Evolutionary conservation across 2,113 vertebrate species (phyloP).

Genomic region (Labrus mixtus): DNA sequence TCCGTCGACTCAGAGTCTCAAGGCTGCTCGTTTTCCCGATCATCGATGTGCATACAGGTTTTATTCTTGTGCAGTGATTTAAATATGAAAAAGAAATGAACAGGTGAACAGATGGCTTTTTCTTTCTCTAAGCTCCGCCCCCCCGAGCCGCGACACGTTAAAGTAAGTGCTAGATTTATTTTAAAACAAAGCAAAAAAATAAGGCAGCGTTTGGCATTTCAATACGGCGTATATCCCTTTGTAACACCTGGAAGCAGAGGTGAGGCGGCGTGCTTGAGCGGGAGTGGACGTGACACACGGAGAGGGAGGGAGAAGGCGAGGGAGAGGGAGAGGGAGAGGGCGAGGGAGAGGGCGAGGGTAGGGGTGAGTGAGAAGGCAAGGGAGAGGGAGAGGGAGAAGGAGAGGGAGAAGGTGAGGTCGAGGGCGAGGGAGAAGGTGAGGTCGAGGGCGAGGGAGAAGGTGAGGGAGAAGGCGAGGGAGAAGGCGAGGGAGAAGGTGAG

Average conservation of each 20-base stretch:
- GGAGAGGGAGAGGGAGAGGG: slow-evolving; percentile 63
- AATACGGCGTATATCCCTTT: slow-evolving; percentile 76
- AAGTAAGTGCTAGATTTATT: slow-evolving; percentile 56
- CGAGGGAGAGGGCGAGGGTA: slow-evolving; percentile 45
- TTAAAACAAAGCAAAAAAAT: slow-evolving; percentile 66
- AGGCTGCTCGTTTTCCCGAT: slow-evolving; percentile 74
- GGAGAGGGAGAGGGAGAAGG: slow-evolving; percentile 20
- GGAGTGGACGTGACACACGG: slow-evolving; percentile 60
- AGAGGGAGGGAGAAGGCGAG: slow-evolving; percentile 3
- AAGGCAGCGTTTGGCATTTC: slow-evolving; percentile 86
- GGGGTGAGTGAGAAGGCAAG: neutral
- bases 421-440: slow-evolving; percentile 5
- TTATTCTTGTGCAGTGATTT: slow-evolving; percentile 63
- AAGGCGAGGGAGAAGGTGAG: too few relatives aligned
- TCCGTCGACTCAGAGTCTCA: slow-evolving; percentile 58
- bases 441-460: slow-evolving; percentile 14
- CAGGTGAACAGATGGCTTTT: slow-evolving; percentile 63
- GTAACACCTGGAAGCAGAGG: slow-evolving; percentile 78
- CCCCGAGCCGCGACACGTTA: slow-evolving; percentile 13
- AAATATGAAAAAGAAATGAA: slow-evolving; percentile 45
- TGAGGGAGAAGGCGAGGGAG: slow-evolving; percentile 10
- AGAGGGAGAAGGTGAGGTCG: neutral
- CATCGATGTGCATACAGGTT: slow-evolving; percentile 64
- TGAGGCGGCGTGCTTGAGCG: slow-evolving; percentile 64
- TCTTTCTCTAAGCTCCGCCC: slow-evolving; percentile 37